Evolutionary conservation across 2,888 invertebrate species (phyloP).

Genomic region (Polyploca ridens): DNA sequence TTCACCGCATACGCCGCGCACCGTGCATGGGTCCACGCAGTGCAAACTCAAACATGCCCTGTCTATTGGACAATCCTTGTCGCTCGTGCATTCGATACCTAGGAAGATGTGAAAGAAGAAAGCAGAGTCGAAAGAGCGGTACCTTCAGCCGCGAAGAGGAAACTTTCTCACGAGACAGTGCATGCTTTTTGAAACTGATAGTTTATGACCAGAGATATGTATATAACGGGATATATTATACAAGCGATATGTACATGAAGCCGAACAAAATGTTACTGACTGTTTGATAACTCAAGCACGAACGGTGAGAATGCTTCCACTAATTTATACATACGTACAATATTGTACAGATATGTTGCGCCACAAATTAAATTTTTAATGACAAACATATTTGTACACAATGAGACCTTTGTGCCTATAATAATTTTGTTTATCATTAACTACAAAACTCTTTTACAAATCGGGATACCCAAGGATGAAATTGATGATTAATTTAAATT

Average conservation of each 20-base stretch:
- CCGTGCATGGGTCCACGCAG: slow-evolving; percentile 95
- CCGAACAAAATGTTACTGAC: slow-evolving; percentile 83
- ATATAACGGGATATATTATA: slow-evolving; percentile 82
- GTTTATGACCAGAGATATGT: slow-evolving; percentile 81
- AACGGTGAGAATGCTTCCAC: slow-evolving; percentile 86
- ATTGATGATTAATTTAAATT: neutral
- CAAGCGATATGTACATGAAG: slow-evolving; percentile 87
- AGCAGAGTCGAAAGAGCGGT: slow-evolving; percentile 89
- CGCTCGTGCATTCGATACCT: slow-evolving; percentile 95
- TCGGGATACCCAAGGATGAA: slow-evolving; percentile 38
- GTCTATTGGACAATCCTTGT: slow-evolving; percentile 96
- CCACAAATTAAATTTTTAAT: slow-evolving; percentile 31
- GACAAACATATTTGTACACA: slow-evolving; percentile 53
- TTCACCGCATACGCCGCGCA: slow-evolving; percentile 94
- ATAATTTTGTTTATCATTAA: slow-evolving; percentile 20
- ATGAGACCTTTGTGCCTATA: slow-evolving; percentile 22
- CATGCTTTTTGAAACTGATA: slow-evolving; percentile 86
- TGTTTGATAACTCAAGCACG: slow-evolving; percentile 82
- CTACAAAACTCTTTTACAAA: slow-evolving; percentile 29
- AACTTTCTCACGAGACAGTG: slow-evolving; percentile 91
- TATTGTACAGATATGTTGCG: slow-evolving; percentile 59
- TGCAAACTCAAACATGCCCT: slow-evolving; percentile 96
- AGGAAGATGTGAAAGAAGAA: slow-evolving; percentile 85
- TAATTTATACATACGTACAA: slow-evolving; percentile 52
- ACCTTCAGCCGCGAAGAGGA: slow-evolving; percentile 95